Percentiles rank a stretch among this genome's conserved stretches.
phyloP scores from a whole-genome alignment of 2,797 vertebrate species.

The Enteromius mattozi region DNA sequence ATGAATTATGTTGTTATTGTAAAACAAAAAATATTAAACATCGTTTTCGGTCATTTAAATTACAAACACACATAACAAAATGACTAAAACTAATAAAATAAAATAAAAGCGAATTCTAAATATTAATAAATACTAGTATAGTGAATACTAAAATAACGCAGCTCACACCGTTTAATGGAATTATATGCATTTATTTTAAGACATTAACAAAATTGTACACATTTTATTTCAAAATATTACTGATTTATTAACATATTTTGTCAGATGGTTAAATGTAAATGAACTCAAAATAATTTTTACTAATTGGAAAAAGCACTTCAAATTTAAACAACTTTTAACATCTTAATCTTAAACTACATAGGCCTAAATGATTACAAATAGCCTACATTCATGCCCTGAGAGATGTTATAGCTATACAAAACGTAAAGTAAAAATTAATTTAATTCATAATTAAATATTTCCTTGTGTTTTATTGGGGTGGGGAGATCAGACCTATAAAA shows the following conservation, averaged over 20 bases:
- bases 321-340: background rate
- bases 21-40: background rate
- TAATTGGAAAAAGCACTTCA: background rate
- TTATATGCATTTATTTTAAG: background rate
- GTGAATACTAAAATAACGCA: background rate
- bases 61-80: background rate
- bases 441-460: background rate
- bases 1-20: background rate
- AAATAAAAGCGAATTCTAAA: background rate
- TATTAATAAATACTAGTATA: background rate
- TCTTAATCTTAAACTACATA: background rate
- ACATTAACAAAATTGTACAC: background rate
- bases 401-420: background rate
- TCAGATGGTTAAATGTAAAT: background rate
- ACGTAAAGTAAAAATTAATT: background rate
- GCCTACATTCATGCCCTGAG: background rate
- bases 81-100: background rate
- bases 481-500: background rate
- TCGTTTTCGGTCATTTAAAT: background rate
- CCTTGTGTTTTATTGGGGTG: background rate
- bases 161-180: background rate
- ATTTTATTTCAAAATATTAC: too few species aligned
- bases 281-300: background rate
- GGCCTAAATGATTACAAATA: background rate
- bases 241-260: background rate